phyloP scores from a whole-genome alignment of 2,888 invertebrate genomes.

The Perithous albicinctus region DNA sequence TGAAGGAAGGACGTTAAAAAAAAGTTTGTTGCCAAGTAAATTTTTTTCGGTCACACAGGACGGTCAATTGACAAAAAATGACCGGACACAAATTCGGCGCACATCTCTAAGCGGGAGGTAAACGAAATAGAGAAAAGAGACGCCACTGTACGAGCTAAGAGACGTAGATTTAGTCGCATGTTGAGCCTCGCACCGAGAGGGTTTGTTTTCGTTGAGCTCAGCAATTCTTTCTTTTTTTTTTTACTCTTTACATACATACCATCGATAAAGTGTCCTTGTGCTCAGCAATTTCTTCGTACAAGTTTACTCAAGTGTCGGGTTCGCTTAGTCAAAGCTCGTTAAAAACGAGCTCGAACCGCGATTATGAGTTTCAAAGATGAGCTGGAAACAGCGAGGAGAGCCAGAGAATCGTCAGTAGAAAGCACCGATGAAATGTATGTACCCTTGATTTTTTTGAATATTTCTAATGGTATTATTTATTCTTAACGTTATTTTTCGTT shows the following conservation, averaged over 20 bases:
- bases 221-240: constrained; percentile 4
- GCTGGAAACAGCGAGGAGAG: not conserved
- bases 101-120: no score
- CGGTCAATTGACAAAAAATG: no score
- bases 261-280: not conserved
- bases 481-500: not conserved
- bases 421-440: not conserved
- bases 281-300: not conserved
- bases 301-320: not conserved
- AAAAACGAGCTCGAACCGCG: no score
- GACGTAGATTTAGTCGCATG: not conserved
- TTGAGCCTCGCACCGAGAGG: not conserved
- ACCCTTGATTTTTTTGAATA: not conserved
- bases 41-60: no score
- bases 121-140: no score
- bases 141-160: no score
- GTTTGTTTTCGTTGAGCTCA: constrained; percentile 4
- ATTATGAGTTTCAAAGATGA: not conserved
- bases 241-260: no score
- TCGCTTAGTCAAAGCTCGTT: not conserved
- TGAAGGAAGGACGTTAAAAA: no score
- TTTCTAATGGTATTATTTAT: not conserved
- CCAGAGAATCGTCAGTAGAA: not conserved
- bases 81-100: no score
- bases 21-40: no score